Evolutionary conservation across 2,888 invertebrate species (phyloP), one percentile per base, ranked within the genome.

Genomic region (Sacculina carcini): DNA sequence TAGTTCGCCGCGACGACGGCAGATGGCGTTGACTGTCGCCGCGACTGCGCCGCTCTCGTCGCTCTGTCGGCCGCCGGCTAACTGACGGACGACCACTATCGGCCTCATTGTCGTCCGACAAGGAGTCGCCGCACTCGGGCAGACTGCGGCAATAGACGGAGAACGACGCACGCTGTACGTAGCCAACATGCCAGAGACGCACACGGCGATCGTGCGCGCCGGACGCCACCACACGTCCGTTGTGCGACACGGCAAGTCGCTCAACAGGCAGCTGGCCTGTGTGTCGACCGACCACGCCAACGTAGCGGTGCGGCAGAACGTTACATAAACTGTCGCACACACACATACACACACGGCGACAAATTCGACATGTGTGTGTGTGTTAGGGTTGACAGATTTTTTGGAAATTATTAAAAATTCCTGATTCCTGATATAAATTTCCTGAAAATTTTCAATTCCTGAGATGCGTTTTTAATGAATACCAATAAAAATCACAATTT

Each of bases 221-320:
- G 7, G 44, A 44, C 28, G 44, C 44, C 9, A 44, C 16, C 16
- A 44, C 2, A 4, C 28, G 16, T 16, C 44, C 44, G 44, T 44
- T 29, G 2, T 29, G 28, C 9, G 44, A 44, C 9, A 44, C 28
- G 28, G 44, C 4, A 16, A 44, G 26, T 29, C 28, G 28, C 44
- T 44, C 44, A 26, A 44, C 44, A 9, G 44, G 44, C 44, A 16
- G 28, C 2, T n/a, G 24, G 7, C 44, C 28, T n/a, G n/a, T n/a
- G 44, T 44, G 44, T 29, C 29, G 44, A 10, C 44, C 44, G 9
- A 44, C 44, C 28, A 44, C 44, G 44, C 44, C 44, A 28, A 44
- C 26, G 26, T 44, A 16, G 16, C 29, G 26, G 44, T 44, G 19
- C 28, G 44, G 44, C 44, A 44, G 44, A 3, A 44, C 10, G 28